Percentiles rank a stretch among this genome's conserved stretches.
Conservation (phyloP, 2,888 invertebrate genomes). For the Clunio marinus region DNA sequence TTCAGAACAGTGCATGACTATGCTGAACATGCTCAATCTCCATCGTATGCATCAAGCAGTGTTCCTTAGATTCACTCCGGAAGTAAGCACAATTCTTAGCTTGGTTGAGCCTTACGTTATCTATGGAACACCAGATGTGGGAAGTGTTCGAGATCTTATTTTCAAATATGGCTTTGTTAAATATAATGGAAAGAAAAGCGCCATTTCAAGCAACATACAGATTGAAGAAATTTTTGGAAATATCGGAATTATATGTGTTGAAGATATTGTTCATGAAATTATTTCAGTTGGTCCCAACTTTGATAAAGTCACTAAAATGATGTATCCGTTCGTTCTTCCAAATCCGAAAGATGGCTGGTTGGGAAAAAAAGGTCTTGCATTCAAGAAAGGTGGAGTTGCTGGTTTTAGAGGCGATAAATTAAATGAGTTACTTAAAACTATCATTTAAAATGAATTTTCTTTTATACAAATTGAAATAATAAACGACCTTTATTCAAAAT, state of each 20-base stretch:
- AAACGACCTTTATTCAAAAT: too few relatives aligned
- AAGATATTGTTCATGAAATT: conserved; percentile 51
- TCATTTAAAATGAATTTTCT: conserved; percentile 2
- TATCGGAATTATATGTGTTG: conserved; percentile 50
- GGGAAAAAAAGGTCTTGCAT: conserved; percentile 49
- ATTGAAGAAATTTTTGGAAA: conserved; percentile 49
- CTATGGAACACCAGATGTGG: conserved; percentile 48
- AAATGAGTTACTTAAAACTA: conserved; percentile 43
- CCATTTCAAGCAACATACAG: conserved; percentile 50
- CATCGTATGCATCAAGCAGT: conserved; percentile 46
- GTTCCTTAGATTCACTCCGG: conserved; percentile 48
- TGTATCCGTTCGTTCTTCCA: conserved; percentile 45
- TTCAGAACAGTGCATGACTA: conserved; percentile 42
- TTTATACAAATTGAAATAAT: too few relatives aligned
- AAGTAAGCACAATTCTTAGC: conserved; percentile 48
- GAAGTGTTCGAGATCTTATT: conserved; percentile 48
- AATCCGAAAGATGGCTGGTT: conserved; percentile 49
- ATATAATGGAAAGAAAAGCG: conserved; percentile 47
- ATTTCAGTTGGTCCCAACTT: conserved; percentile 50
- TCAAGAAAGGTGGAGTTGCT: conserved; percentile 50
- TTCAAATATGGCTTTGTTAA: conserved; percentile 50
- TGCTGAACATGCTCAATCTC: conserved; percentile 41
- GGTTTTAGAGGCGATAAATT: conserved; percentile 48
- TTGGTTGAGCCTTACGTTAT: conserved; percentile 50
- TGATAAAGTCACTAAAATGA: conserved; percentile 45